Evolutionary conservation across 2,888 invertebrate genomes (phyloP).

Genomic region (Euplexia lucipara): DNA sequence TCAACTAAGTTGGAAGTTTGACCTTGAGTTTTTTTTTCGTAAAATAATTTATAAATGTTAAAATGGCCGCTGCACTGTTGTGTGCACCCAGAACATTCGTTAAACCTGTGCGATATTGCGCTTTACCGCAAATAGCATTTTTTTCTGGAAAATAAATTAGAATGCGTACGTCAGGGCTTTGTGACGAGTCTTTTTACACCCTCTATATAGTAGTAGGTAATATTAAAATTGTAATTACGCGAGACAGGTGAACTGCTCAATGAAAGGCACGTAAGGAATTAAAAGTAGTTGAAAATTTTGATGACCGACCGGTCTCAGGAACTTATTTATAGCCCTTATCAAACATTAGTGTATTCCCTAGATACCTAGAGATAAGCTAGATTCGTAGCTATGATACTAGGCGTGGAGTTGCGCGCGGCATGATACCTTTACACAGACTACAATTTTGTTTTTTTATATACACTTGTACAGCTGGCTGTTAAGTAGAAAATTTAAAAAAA

Average conservation of each 20-base stretch:
- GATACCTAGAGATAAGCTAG: conserved; percentile 83
- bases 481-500: background rate
- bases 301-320: conserved; percentile 68
- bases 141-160: too few relatives aligned
- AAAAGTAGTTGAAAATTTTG: conserved; percentile 79
- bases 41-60: too few relatives aligned
- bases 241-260: conserved; percentile 85
- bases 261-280: conserved; percentile 88
- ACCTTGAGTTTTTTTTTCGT: too few relatives aligned
- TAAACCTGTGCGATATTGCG: too few relatives aligned
- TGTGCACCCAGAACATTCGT: too few relatives aligned
- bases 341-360: conserved; percentile 81
- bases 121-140: too few relatives aligned
- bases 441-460: background rate
- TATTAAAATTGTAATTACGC: conserved; percentile 72
- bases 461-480: conserved; percentile 35
- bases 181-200: too few relatives aligned
- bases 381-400: conserved; percentile 71
- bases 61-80: too few relatives aligned
- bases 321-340: conserved; percentile 75
- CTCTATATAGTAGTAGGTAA: conserved; percentile 68
- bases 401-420: conserved; percentile 63
- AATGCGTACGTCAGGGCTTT: too few relatives aligned
- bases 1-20: too few relatives aligned
- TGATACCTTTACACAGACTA: conserved; percentile 36